phyloP scores from a whole-genome alignment of 2,888 invertebrate species.

The Scaptomyza flava region DNA sequence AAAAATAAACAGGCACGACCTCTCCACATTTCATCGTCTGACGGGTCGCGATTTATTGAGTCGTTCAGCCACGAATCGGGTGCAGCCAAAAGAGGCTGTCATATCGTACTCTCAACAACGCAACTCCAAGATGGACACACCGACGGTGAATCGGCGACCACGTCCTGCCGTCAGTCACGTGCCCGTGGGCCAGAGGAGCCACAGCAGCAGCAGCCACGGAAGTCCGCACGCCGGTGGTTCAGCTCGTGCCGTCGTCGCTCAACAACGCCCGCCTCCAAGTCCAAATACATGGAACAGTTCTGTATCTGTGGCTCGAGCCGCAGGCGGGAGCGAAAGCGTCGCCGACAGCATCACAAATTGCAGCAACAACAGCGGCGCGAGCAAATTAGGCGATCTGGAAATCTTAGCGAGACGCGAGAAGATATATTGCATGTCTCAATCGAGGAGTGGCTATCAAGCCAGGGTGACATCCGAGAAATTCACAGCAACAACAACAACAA shows the following conservation, averaged over 20 bases:
- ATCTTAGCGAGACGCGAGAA: constrained; percentile 86
- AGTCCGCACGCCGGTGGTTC: constrained; percentile 74
- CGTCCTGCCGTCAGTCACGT: constrained; percentile 63
- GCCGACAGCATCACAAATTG: constrained; percentile 80
- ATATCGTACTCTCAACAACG: constrained; percentile 85
- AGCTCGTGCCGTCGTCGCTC: constrained; percentile 77
- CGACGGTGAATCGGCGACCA: constrained; percentile 84
- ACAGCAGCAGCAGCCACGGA: constrained; percentile 70
- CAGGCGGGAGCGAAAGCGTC: constrained; percentile 79
- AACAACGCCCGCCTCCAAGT: constrained; percentile 83
- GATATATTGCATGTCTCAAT: constrained; percentile 85
- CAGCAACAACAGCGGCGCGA: constrained; percentile 83
- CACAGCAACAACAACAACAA: constrained; percentile 18
- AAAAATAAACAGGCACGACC: constrained; percentile 85
- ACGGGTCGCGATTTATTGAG: constrained; percentile 85
- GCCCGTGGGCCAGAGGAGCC: constrained; percentile 50
- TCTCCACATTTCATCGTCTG: constrained; percentile 85
- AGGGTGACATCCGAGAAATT: constrained; percentile 77
- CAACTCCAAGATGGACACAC: constrained; percentile 85
- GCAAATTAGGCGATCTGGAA: constrained; percentile 87
- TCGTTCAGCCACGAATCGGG: constrained; percentile 83
- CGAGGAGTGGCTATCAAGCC: constrained; percentile 85
- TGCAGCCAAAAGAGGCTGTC: constrained; percentile 85
- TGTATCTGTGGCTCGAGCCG: constrained; percentile 87
- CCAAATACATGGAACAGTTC: constrained; percentile 89